Conservation (phyloP, 2,888 invertebrate species). For the Ochropleura plecta region DNA sequence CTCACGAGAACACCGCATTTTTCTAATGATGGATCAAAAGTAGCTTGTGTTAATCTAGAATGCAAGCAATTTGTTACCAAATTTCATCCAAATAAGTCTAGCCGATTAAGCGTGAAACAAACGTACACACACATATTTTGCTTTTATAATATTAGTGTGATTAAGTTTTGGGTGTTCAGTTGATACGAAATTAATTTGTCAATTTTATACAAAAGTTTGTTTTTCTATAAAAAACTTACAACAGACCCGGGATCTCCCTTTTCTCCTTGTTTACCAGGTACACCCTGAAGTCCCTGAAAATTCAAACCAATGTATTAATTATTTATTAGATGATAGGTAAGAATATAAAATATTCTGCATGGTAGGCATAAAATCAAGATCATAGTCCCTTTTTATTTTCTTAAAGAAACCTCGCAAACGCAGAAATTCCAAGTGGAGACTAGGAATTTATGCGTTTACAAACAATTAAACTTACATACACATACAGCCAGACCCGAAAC, state of each 20-base stretch:
- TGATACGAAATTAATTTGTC: not conserved
- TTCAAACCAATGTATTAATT: not conserved
- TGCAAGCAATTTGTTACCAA: too few species aligned
- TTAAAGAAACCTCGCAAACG: too few species aligned
- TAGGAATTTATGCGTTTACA: too few species aligned
- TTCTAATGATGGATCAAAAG: too few species aligned
- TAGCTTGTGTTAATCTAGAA: too few species aligned
- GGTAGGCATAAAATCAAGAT: not conserved
- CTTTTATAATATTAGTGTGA: not conserved
- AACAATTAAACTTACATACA: too few species aligned
- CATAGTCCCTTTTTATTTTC: not conserved
- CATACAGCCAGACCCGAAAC: too few species aligned
- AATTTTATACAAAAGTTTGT: not conserved
- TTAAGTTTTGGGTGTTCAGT: not conserved
- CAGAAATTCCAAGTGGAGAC: too few species aligned
- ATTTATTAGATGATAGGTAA: not conserved
- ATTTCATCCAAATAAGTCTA: too few species aligned
- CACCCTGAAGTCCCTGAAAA: constrained; percentile 3
- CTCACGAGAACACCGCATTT: too few species aligned
- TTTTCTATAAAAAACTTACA: constrained; percentile 6
- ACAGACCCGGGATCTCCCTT: not conserved
- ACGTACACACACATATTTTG: too few species aligned
- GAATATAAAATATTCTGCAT: not conserved
- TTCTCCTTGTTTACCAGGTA: not conserved
- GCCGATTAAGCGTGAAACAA: too few species aligned